Percentiles rank a stretch among this genome's conserved stretches.
phyloP scores from a whole-genome alignment of 2,797 vertebrate genomes.

The Tympanoctomys barrerae region DNA sequence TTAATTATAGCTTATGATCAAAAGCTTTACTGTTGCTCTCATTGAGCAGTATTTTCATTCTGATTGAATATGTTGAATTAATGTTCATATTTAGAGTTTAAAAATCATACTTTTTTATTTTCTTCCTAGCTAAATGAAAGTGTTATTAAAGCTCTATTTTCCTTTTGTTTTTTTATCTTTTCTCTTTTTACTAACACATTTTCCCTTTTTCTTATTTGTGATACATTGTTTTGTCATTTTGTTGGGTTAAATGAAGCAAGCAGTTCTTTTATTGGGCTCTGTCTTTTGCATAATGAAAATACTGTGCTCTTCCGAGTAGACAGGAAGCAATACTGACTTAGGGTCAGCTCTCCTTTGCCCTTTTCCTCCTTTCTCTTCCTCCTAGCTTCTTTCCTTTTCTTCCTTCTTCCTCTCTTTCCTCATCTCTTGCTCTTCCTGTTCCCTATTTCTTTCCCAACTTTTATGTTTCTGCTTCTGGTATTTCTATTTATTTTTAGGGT shows the following conservation, averaged over 20 bases:
- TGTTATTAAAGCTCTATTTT: not conserved
- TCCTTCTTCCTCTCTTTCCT: no score
- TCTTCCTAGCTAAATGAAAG: not conserved
- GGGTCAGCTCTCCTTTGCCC: not conserved
- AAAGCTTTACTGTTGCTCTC: not conserved
- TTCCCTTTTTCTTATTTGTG: not conserved
- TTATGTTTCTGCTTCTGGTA: not conserved
- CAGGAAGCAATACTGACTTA: not conserved
- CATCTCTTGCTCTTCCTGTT: not conserved
- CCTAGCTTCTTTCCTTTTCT: not conserved
- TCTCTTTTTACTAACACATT: not conserved
- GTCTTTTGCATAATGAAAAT: not conserved
- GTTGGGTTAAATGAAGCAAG: not conserved
- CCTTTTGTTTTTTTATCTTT: slow-evolving; percentile 15
- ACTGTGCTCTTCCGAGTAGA: not conserved
- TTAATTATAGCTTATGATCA: not conserved
- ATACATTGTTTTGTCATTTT: not conserved
- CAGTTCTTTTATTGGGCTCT: not conserved
- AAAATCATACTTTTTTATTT: not conserved
- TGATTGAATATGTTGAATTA: not conserved
- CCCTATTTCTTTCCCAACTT: not conserved
- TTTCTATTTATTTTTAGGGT: not conserved
- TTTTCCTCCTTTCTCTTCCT: no score
- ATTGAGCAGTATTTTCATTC: not conserved
- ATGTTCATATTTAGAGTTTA: slow-evolving; percentile 33